Evolutionary conservation across 1,140 invertebrate species (phyloP).

Genomic region (Homalodisca vitripennis): DNA sequence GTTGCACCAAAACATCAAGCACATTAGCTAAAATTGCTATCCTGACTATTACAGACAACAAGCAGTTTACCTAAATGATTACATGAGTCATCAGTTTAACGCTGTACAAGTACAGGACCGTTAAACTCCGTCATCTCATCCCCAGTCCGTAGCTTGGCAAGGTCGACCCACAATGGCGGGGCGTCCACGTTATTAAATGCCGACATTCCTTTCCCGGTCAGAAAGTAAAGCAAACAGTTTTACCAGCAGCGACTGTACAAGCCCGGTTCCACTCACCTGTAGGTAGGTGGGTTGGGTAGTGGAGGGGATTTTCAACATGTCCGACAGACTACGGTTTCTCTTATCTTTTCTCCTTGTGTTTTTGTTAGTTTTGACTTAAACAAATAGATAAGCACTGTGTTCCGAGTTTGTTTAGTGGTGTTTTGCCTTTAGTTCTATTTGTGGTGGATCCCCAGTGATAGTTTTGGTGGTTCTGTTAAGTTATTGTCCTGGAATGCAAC

Average conservation of each 20-base stretch:
- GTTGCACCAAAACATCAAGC: too few relatives aligned
- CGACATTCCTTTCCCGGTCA: constrained; percentile 23
- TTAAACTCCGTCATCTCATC: too few relatives aligned
- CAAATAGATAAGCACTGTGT: background rate
- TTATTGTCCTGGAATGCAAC: constrained; percentile 8
- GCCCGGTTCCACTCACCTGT: background rate
- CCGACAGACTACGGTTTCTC: background rate
- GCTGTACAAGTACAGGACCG: too few relatives aligned
- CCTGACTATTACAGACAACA: too few relatives aligned
- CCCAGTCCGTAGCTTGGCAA: too few relatives aligned
- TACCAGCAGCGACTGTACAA: constrained; percentile 6
- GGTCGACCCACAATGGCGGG: background rate
- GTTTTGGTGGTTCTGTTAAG: background rate
- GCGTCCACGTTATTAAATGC: constrained; percentile 2
- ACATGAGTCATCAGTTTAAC: too few relatives aligned
- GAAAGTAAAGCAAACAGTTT: constrained; percentile 25
- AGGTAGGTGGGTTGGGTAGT: background rate
- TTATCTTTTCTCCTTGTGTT: background rate
- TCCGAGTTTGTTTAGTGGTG: background rate
- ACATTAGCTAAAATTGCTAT: too few relatives aligned
- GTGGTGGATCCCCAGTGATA: background rate
- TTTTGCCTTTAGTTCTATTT: background rate
- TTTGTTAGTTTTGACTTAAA: constrained; percentile 9
- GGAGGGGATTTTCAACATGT: constrained; percentile 22
- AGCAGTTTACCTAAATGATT: too few relatives aligned